Evolutionary conservation across 2,797 vertebrate species (phyloP), one percentile per base, ranked within the genome.

Genomic region (Cebuella pygmaea): DNA sequence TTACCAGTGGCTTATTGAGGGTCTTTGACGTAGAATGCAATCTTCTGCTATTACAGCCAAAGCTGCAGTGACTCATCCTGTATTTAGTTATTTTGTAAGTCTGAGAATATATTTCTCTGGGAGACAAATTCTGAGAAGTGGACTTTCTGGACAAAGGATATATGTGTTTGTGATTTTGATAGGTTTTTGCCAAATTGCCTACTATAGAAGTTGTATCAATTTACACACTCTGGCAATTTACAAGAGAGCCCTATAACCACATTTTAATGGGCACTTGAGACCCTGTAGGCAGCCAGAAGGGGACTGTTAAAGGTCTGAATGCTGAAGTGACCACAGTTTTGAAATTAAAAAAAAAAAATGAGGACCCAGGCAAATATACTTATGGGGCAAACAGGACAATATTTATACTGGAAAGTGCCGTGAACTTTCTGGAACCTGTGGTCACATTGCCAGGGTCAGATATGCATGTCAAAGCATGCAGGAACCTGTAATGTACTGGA

Each of bases 81-180:
- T 20, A 5, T 41, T 80, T 64, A 78, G 20, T 48, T 46, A 22
- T 59, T 57, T 36, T 4, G 10, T 55, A 64, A 41, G 41, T 39
- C 1, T 20, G 44, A 88, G 50, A 9, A 1, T 36, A 14, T 19
- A 27, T 6, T 4, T 76, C 36, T 48, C 67, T 81, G 15, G 33
- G 67, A 79, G 24, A 52, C n/a, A 74, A 7, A 74, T 67, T 94
- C 78, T 27, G 26, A 55, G 41, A 39, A 70, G 50, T 20, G 1
- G 67, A 41, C 33, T 95, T 96, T 64, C 39, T 72, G 78, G 59
- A 74, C 85, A 88, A 95, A 95, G 46, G 24, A 48, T 30, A 0
- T 33, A 22, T 46, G 50, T 82, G 78, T 84, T 84, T 85, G 46
- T 27, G n/a, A 81, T 72, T 72, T 59, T 74, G 44, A 67, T n/a